A percentile compares a stretch with the other conserved stretches of the same genome.
These are phyloP conservation scores for Diadumene lineata DNA, from an alignment of 92 coral and sea anemone species.

Conservation along the genomic window DNA sequence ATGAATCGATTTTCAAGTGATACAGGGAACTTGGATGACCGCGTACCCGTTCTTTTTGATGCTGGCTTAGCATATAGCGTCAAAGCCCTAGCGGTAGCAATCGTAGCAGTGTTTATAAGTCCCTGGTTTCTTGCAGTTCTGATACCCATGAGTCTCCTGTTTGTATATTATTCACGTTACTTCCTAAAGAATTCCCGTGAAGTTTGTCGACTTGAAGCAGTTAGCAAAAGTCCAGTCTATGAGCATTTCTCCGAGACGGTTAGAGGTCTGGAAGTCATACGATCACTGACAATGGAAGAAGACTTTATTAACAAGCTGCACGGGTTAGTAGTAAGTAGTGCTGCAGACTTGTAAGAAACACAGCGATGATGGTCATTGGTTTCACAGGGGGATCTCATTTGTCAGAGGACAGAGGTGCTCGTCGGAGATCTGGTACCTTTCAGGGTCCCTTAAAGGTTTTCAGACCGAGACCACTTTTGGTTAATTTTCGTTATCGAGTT, in stretches of 20 bases:
- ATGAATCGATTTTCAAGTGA: conserved; percentile 67
- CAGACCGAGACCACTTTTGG: no score
- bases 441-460: no score
- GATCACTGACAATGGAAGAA: conserved; percentile 46
- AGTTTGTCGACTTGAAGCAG: conserved; percentile 62
- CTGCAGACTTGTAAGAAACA: no score
- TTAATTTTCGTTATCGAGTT: no score
- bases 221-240: conserved; percentile 68
- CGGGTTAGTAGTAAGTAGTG: conserved; percentile 21
- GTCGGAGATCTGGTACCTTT: no score
- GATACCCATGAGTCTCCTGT: conserved; percentile 40
- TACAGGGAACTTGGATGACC: conserved; percentile 46
- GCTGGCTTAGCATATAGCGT: conserved; percentile 32
- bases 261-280: conserved; percentile 64
- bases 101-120: conserved; percentile 51
- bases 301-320: conserved; percentile 37
- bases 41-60: conserved; percentile 26
- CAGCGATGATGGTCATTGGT: neutral
- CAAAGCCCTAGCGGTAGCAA: conserved; percentile 35
- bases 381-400: no score
- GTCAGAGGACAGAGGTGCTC: no score
- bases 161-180: conserved; percentile 48
- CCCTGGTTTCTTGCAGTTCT: conserved; percentile 55
- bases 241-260: conserved; percentile 65
- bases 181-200: conserved; percentile 64